These are phyloP conservation scores for Zygogramma bicolorata DNA, from an alignment of 2,888 invertebrate species.

Conservation along the genomic window DNA sequence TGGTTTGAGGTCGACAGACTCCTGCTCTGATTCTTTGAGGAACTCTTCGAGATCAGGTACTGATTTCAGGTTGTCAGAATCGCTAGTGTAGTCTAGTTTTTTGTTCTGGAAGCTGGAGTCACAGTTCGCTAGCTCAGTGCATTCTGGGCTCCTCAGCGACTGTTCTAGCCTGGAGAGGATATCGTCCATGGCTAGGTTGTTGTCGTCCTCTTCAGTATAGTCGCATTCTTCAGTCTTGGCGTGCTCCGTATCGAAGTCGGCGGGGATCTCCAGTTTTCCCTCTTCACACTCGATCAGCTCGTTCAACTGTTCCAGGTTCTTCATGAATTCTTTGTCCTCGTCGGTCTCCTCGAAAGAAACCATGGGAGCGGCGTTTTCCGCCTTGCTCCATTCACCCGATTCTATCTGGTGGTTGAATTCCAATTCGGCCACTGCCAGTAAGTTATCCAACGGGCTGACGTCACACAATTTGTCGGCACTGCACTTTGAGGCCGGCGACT, in stretches of 20 bases:
- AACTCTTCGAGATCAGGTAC: constrained; percentile 48
- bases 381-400: constrained; percentile 61
- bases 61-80: constrained; percentile 47
- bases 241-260: constrained; percentile 44
- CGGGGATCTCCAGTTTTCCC: constrained; percentile 37
- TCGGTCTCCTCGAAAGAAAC: constrained; percentile 43
- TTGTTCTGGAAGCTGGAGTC: constrained; percentile 41
- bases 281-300: constrained; percentile 57
- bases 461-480: constrained; percentile 63
- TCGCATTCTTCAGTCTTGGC: constrained; percentile 62
- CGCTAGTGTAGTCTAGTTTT: constrained; percentile 33
- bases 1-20: constrained; percentile 45
- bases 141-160: constrained; percentile 68
- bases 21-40: constrained; percentile 54
- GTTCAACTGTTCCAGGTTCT: constrained; percentile 59
- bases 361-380: constrained; percentile 28
- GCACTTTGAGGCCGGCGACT: constrained; percentile 63
- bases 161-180: constrained; percentile 75
- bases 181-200: constrained; percentile 69
- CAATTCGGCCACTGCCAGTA: constrained; percentile 75
- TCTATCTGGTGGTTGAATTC: constrained; percentile 73
- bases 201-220: constrained; percentile 65
- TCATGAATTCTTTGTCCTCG: constrained; percentile 51
- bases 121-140: constrained; percentile 43
- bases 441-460: constrained; percentile 71